Base-by-base conservation (phyloP, 2,888 invertebrate genomes). In the Digitonthophagus gazella region DNA sequence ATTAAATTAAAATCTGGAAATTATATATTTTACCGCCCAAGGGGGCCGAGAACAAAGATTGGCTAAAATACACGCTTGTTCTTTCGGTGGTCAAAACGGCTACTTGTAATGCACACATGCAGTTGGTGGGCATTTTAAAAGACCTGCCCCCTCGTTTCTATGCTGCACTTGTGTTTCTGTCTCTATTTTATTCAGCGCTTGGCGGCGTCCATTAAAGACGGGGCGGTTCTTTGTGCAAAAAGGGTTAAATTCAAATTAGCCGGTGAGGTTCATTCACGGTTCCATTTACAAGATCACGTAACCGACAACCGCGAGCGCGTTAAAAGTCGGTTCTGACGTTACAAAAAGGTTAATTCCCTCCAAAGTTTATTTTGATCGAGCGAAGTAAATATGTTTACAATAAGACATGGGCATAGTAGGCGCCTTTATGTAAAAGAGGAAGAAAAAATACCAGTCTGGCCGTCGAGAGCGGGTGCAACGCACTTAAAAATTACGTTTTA, bases 401-500 rank as follows among this genome's bases (percentile, higher is more conserved):
- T 69, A 69, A 69, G 58, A 68, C 55, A 67, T 56, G 14, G 18
- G 19, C 28, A 64, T 63, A 71, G 66, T 22, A 66, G 14, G 28
- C 5, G 58, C 58, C 15, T 66, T 61, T 55, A 67, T 55, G 67
- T 63, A 55, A 61, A 54, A 6, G 16, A 64, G 19, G 19, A 64
- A 20, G 14, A 55, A 14, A n/a, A 14, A 64, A 64, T 28, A 69
- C 44, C 61, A 61, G 5, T 16, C 64, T 14, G 14, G 15, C 44
- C 16, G n/a, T n/a, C 18, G 15, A 64, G 64, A 57, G 67, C 67
- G 78, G 76, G 79, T 75, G 78, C 80, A 79, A 76, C 76, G 80
- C 75, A 76, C 80, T 78, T 77, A 78, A 78, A 78, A 79, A 79
- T 78, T 77, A 78, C 78, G 75, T 77, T 75, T 78, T 80, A 80